Conservation (phyloP, 2,888 invertebrate species). For the Ennomos erosarius region DNA sequence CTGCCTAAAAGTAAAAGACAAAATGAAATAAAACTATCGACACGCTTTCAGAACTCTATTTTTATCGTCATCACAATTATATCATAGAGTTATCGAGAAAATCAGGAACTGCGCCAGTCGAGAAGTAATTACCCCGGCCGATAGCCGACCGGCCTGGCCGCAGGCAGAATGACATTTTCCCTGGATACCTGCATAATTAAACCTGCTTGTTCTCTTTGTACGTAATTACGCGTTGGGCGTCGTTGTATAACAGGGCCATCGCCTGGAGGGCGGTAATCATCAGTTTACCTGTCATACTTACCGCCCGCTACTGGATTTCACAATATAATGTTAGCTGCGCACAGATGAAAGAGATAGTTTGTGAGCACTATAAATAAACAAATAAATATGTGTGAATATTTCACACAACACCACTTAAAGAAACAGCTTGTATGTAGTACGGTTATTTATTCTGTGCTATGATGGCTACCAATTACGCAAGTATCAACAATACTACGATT, state of each 20-base stretch:
- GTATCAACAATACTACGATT: too few species aligned
- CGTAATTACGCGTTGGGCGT: constrained; percentile 53
- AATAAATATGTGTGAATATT: too few species aligned
- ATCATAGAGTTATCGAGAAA: constrained; percentile 36
- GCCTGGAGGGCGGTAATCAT: constrained; percentile 57
- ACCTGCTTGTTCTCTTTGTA: constrained; percentile 48
- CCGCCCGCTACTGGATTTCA: constrained; percentile 50
- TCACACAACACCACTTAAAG: too few species aligned
- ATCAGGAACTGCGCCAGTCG: constrained; percentile 36
- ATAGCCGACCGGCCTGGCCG: constrained; percentile 43
- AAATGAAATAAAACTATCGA: not conserved
- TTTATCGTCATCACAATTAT: constrained; percentile 25
- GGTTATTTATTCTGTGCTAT: too few species aligned
- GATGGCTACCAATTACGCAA: too few species aligned
- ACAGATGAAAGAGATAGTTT: too few species aligned
- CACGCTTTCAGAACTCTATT: constrained; percentile 18
- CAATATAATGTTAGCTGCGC: constrained; percentile 18
- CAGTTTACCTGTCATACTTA: constrained; percentile 50
- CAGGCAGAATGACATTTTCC: constrained; percentile 56
- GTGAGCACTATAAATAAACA: too few species aligned
- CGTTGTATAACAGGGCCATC: constrained; percentile 41
- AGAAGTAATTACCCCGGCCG: constrained; percentile 43
- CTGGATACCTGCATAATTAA: constrained; percentile 42
- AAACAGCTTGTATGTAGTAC: too few species aligned
- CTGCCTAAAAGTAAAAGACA: too few species aligned